Evolutionary conservation across 2,888 invertebrate species (phyloP), one percentile per base, ranked within the genome.

Genomic region (Protodeltote pygarga): DNA sequence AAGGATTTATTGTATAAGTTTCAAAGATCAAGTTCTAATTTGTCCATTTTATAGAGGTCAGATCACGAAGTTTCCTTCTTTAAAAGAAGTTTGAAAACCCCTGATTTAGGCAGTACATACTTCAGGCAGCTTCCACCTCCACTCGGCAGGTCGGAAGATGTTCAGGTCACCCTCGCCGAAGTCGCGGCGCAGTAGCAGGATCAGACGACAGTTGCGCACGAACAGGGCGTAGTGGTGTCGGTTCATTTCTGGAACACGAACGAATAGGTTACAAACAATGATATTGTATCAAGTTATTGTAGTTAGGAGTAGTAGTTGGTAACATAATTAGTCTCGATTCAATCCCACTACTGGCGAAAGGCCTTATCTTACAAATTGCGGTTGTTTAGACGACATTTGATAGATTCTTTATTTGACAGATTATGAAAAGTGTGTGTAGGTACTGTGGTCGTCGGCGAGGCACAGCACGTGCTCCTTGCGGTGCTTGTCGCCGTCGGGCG

Each of bases 151-250:
- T 39, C 98, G 94, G 94, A 98, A 98, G 76, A 97, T 98, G 89
- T 98, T 98, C 46, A 97, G 93, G 83, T 98, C 97, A 0, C 97
- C 97, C 76, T 98, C 97, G 14, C 97, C 96, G 86, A 97, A 98
- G 91, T 99, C 99, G 15, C 97, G 94, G 3, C 96, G 93, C 73
- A 99, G 92, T 66, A 99, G 93, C 65, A 99, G 93, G 74, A 99
- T 98, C 71, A 99, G 93, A 3, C 99, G 96, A 83, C 99, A 99
- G 92, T 99, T 99, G 66, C 99, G 95, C 1, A 99, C 96, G 92
- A 99, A 99, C 68, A 99, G 91, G 1, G 99, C 98, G 93, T 98
- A 99, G 92, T 99, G 99, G 89, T 99, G 99, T 2, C 99, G 96
- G 92, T 99, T 99, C 98, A 99, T 98, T 92, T 98, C 98, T 98